A percentile compares a stretch with the other conserved stretches of the same genome.
Evolutionary conservation across 2,797 vertebrate species (phyloP).

Genomic region (Labroides dimidiatus): DNA sequence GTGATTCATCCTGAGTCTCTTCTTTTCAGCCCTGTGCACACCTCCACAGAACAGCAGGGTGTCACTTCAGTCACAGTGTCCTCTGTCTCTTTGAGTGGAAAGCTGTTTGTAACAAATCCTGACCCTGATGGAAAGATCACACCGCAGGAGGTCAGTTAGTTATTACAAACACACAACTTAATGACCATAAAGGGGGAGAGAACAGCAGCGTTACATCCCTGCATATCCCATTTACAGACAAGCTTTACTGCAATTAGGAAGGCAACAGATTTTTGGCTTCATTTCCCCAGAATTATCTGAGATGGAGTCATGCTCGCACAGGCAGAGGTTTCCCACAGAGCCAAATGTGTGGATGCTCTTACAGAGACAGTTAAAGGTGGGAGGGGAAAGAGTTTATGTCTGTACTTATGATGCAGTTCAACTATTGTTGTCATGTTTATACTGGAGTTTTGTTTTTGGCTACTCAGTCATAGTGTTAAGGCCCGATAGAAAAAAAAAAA

Average conservation of each 20-base stretch:
- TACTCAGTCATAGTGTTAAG: too few relatives aligned
- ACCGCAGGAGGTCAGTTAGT: slow-evolving; percentile 19
- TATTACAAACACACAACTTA: slow-evolving; percentile 12
- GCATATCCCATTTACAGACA: slow-evolving; percentile 14
- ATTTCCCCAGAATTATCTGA: slow-evolving; percentile 16
- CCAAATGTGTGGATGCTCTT: slow-evolving; percentile 5
- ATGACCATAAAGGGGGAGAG: slow-evolving; percentile 27
- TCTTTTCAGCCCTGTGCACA: background rate
- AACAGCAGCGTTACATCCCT: slow-evolving; percentile 16
- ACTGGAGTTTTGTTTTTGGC: too few relatives aligned
- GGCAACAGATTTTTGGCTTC: background rate
- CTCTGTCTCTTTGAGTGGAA: background rate
- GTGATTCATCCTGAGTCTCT: background rate
- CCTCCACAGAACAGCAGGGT: background rate
- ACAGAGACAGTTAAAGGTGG: background rate
- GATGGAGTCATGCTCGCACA: slow-evolving; percentile 5
- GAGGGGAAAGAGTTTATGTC: background rate
- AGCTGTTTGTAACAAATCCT: background rate
- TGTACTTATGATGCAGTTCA: background rate
- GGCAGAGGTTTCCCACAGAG: slow-evolving; percentile 7
- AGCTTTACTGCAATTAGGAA: slow-evolving; percentile 25
- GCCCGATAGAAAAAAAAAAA: too few relatives aligned
- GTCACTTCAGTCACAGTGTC: background rate
- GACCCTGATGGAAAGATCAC: background rate
- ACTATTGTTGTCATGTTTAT: background rate